A percentile compares a stretch with the other conserved stretches of the same genome.
Conservation (phyloP, 2,113 vertebrate genomes). For the Enhydra lutris region DNA sequence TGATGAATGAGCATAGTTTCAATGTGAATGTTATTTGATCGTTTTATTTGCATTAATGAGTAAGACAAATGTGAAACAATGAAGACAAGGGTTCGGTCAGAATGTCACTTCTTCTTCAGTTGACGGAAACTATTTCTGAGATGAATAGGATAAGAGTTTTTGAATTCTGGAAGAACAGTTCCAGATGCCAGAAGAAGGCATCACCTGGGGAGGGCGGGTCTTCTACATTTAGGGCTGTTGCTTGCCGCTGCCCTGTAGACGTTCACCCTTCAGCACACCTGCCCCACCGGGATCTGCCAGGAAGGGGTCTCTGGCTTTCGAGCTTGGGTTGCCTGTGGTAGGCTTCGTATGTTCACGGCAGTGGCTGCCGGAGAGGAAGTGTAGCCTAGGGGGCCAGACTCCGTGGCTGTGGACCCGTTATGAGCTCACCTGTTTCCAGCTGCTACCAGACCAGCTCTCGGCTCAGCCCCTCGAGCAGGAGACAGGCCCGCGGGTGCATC, state of each 20-base stretch:
- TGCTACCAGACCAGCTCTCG: neutral
- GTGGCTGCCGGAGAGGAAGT: neutral
- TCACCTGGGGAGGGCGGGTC: neutral
- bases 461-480: neutral
- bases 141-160: neutral
- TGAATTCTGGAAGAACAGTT: neutral
- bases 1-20: neutral
- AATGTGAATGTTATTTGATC: neutral
- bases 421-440: neutral
- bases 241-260: neutral
- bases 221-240: neutral
- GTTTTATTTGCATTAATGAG: neutral
- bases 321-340: neutral
- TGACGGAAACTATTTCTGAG: neutral
- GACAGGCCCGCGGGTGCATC: neutral
- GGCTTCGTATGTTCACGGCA: accelerated
- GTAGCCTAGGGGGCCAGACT: neutral
- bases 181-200: neutral
- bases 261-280: neutral
- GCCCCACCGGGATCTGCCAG: neutral
- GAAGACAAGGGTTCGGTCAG: neutral
- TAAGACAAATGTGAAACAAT: neutral
- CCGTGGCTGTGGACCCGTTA: no score
- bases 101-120: neutral
- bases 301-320: neutral